A percentile compares a stretch with the other conserved stretches of the same genome.
phyloP scores from a whole-genome alignment of 2,888 invertebrate species.

The Amiota mariae region DNA sequence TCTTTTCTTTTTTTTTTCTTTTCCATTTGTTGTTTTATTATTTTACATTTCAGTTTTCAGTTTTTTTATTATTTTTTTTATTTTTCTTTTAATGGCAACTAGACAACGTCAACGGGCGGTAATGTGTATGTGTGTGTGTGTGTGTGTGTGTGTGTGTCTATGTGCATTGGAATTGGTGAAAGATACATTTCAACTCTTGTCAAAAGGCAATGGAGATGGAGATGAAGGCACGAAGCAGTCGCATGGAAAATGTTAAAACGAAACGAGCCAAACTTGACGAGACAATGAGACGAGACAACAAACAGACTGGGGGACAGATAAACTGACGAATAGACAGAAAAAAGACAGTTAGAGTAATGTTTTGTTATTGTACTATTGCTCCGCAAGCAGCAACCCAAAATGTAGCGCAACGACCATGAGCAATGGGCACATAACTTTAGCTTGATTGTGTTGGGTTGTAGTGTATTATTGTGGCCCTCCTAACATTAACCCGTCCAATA shows the following conservation, averaged over 20 bases:
- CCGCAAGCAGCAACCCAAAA: neutral
- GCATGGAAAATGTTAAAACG: conserved; percentile 19
- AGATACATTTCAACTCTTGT: conserved; percentile 68
- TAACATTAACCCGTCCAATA: too few species aligned
- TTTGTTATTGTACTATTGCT: too few species aligned
- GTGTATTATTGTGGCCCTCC: too few species aligned
- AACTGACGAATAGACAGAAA: conserved; percentile 8
- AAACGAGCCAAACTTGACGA: neutral
- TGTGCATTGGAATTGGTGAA: conserved; percentile 51
- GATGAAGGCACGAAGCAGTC: neutral
- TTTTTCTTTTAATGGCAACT: neutral
- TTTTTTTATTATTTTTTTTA: neutral
- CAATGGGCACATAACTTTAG: conserved; percentile 5
- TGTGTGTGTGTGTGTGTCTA: too few species aligned
- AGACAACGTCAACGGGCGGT: too few species aligned
- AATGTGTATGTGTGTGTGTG: too few species aligned
- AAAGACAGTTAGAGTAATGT: neutral
- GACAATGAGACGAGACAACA: conserved; percentile 15
- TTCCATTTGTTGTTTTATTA: neutral
- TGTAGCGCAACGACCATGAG: conserved; percentile 18
- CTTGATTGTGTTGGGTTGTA: too few species aligned
- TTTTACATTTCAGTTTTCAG: conserved; percentile 2
- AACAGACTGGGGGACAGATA: neutral
- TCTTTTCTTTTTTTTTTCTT: neutral
- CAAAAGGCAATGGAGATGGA: conserved; percentile 50